Percentiles rank a stretch among this genome's conserved stretches.
Evolutionary conservation across 1,140 invertebrate species (phyloP).

Genomic region (Gryon sp.): DNA sequence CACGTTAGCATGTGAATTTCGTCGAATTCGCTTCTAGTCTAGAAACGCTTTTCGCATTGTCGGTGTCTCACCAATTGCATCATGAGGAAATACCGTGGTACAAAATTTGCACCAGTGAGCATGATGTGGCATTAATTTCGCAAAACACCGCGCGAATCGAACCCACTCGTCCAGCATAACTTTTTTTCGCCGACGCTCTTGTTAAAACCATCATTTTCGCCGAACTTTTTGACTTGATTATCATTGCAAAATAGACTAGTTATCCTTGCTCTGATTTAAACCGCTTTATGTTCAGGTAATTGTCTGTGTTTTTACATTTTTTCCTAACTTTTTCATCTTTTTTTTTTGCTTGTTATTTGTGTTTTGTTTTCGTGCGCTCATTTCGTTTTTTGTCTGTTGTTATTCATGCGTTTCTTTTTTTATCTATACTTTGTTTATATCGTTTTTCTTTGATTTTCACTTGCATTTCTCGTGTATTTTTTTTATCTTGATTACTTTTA

Average conservation of each 20-base stretch:
- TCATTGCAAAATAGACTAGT: conserved; percentile 13
- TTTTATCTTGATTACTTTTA: too few relatives aligned
- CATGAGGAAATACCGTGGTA: conserved; percentile 5
- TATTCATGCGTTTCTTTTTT: too few relatives aligned
- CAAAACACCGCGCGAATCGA: conserved; percentile 4
- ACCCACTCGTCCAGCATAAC: conserved; percentile 9
- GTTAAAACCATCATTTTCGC: background rate
- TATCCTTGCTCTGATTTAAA: background rate
- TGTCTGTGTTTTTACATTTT: too few relatives aligned
- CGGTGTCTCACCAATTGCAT: conserved; percentile 31
- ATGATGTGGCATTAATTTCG: conserved; percentile 25
- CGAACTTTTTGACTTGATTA: background rate
- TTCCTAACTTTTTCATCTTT: background rate
- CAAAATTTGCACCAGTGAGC: conserved; percentile 21
- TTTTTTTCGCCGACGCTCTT: conserved; percentile 16
- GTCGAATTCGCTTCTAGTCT: conserved; percentile 44
- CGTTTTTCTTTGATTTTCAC: too few relatives aligned
- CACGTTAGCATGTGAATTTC: conserved; percentile 43
- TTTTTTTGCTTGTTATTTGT: background rate
- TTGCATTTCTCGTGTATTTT: too few relatives aligned
- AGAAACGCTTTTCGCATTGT: conserved; percentile 32
- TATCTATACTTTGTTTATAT: too few relatives aligned
- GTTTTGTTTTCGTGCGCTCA: background rate
- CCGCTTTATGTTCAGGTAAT: background rate
- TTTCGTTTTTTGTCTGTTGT: background rate